phyloP scores from a whole-genome alignment of 2,113 vertebrate genomes.

The Pygoscelis antarcticus region DNA sequence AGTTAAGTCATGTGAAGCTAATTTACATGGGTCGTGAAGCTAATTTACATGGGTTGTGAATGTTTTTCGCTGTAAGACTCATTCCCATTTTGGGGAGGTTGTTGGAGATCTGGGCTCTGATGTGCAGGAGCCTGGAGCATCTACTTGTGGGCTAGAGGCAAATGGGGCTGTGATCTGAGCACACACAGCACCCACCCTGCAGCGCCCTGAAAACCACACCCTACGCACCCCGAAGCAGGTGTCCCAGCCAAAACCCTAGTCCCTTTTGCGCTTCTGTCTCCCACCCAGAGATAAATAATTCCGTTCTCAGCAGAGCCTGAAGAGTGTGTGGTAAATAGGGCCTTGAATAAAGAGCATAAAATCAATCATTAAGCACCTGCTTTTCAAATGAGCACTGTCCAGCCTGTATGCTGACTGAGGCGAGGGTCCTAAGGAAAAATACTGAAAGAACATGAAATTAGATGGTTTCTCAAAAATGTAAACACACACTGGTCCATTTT shows the following conservation, averaged over 20 bases:
- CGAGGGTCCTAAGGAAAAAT: not conserved
- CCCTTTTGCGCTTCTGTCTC: not conserved
- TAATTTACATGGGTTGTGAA: not conserved
- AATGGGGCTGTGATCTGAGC: not conserved
- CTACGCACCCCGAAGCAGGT: not conserved
- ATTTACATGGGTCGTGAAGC: not conserved
- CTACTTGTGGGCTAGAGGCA: not conserved
- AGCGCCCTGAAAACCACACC: not conserved
- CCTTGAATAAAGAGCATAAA: not conserved
- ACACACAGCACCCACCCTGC: not conserved
- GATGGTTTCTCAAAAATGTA: not conserved
- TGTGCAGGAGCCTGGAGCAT: not conserved
- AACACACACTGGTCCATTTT: not conserved
- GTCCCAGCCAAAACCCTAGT: not conserved
- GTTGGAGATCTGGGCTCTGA: not conserved
- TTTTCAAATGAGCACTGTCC: not conserved
- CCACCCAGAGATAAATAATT: not conserved
- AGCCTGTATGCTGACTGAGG: not conserved
- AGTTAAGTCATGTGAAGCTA: not conserved
- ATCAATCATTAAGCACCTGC: not conserved
- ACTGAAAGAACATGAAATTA: not conserved
- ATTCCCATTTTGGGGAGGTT: not conserved
- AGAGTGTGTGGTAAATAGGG: not conserved
- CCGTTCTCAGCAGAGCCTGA: not conserved
- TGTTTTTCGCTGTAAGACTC: not conserved